Percentiles rank a stretch among this genome's conserved stretches.
These are phyloP conservation scores for Lymantria monacha DNA, from an alignment of 2,888 invertebrate species.

Conservation along the genomic window DNA sequence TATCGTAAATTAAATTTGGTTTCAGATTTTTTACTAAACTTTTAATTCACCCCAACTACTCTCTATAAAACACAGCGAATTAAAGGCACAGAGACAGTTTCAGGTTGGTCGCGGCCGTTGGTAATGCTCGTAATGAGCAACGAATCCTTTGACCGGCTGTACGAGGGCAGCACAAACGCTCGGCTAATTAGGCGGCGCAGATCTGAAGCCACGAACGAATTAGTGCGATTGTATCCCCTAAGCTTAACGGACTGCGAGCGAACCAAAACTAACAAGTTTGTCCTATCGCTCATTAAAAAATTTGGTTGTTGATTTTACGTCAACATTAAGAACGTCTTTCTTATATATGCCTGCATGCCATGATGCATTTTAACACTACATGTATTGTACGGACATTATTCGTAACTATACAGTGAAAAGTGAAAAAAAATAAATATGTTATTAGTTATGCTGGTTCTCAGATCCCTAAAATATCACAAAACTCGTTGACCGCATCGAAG, in stretches of 20 bases:
- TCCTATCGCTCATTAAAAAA: slow-evolving; percentile 6
- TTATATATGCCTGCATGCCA: too few species aligned
- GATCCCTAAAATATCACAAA: too few species aligned
- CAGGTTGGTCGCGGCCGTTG: slow-evolving; percentile 52
- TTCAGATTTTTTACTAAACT: slow-evolving; percentile 37
- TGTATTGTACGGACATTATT: too few species aligned
- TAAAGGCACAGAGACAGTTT: slow-evolving; percentile 54
- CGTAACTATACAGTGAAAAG: too few species aligned
- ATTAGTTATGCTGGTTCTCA: too few species aligned
- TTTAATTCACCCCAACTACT: slow-evolving; percentile 36
- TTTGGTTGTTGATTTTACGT: too few species aligned
- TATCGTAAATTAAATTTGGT: slow-evolving; percentile 57
- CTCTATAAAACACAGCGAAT: slow-evolving; percentile 46
- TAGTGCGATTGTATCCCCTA: slow-evolving; percentile 62
- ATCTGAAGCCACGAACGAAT: slow-evolving; percentile 74
- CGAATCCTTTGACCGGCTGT: slow-evolving; percentile 76
- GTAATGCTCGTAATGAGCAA: slow-evolving; percentile 72
- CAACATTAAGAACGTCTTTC: too few species aligned
- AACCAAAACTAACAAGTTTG: slow-evolving; percentile 43
- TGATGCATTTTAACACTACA: too few species aligned
- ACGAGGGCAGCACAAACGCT: slow-evolving; percentile 59
- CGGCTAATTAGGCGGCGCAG: slow-evolving; percentile 75
- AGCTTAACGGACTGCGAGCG: slow-evolving; percentile 52
- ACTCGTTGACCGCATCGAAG: too few species aligned
- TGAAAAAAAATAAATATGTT: too few species aligned